These are phyloP conservation scores for Pseudonaja textilis DNA, from an alignment of 2,113 vertebrate genomes.

Conservation along the genomic window DNA sequence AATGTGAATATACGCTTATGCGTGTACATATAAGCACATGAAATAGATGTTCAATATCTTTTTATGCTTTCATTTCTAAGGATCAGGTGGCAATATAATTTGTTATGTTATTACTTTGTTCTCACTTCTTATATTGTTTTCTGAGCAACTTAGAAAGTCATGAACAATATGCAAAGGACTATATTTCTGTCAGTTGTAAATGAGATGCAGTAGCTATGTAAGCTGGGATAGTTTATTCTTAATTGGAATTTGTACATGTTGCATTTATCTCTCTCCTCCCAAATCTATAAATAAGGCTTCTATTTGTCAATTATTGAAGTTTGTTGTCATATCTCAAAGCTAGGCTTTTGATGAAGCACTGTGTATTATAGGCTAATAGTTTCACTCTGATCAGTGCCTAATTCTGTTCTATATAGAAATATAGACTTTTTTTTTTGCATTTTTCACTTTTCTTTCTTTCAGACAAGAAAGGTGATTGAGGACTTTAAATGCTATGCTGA, in stretches of 20 bases:
- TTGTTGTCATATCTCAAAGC: slow-evolving; percentile 53
- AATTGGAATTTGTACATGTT: slow-evolving; percentile 44
- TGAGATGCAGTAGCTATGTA: slow-evolving; percentile 14
- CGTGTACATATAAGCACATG: background rate
- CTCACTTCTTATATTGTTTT: background rate
- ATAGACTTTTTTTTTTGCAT: slow-evolving; percentile 38
- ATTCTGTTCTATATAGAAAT: slow-evolving; percentile 47
- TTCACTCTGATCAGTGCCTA: slow-evolving; percentile 41
- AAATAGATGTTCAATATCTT: background rate
- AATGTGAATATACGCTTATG: background rate
- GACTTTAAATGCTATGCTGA: background rate
- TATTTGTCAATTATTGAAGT: slow-evolving; percentile 56
- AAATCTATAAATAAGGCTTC: slow-evolving; percentile 47
- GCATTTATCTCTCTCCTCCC: slow-evolving; percentile 32
- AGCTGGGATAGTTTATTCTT: slow-evolving; percentile 44
- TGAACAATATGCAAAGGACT: background rate
- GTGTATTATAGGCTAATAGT: slow-evolving; percentile 49
- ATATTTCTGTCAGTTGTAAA: slow-evolving; percentile 37
- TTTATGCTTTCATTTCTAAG: background rate
- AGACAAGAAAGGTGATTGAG: background rate
- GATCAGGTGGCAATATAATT: background rate
- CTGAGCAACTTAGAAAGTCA: background rate
- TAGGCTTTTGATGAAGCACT: slow-evolving; percentile 46
- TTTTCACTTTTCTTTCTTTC: background rate
- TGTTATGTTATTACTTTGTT: background rate